These are phyloP conservation scores for Laothoe populi DNA, from an alignment of 2,888 invertebrate genomes.

Conservation along the genomic window DNA sequence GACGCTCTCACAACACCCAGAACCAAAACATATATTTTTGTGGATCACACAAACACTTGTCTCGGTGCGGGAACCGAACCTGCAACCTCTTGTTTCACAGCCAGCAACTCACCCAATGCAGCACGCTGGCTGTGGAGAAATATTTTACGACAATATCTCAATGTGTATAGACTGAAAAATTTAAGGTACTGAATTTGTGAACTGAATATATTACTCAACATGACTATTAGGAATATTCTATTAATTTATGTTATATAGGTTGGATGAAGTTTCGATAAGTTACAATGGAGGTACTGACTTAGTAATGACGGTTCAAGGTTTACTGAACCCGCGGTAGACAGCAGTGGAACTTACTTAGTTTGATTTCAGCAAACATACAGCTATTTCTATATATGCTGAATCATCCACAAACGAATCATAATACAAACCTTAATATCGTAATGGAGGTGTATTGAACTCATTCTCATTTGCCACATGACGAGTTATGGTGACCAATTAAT, in stretches of 20 bases:
- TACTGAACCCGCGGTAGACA: constrained; percentile 18
- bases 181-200: constrained; percentile 5
- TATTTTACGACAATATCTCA: no score
- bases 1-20: no score
- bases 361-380: constrained; percentile 35
- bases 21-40: no score
- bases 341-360: constrained; percentile 34
- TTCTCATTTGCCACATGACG: no score
- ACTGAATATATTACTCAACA: constrained; percentile 33
- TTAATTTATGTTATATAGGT: constrained; percentile 36
- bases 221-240: constrained; percentile 30
- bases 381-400: constrained; percentile 23
- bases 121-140: no score
- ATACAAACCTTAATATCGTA: background rate
- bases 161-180: background rate
- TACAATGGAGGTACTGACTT: constrained; percentile 29
- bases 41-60: no score
- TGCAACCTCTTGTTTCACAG: no score
- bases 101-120: no score
- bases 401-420: constrained; percentile 9
- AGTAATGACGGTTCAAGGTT: constrained; percentile 27
- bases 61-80: no score
- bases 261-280: constrained; percentile 33
- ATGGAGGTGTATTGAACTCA: background rate
- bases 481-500: background rate